Percentiles rank a stretch among this genome's conserved stretches.
Evolutionary conservation across 1,140 invertebrate species (phyloP).

Genomic region (Thrips palmi): DNA sequence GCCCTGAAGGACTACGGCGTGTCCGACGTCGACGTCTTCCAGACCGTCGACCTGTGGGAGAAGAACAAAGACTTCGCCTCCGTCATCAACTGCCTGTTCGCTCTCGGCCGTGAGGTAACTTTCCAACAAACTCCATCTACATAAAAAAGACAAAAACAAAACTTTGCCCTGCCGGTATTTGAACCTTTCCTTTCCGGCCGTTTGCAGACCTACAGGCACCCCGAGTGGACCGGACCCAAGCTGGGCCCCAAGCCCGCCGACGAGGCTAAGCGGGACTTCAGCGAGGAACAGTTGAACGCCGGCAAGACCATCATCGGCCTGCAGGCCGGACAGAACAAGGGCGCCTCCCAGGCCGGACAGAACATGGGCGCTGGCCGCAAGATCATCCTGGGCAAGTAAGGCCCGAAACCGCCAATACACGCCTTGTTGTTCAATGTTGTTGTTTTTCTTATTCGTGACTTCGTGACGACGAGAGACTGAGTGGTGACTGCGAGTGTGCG

Average conservation of each 20-base stretch:
- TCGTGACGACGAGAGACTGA: no score
- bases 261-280: conserved; percentile 75
- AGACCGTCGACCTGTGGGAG: conserved; percentile 85
- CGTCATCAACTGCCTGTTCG: conserved; percentile 73
- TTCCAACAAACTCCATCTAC: conserved; percentile 2
- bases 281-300: conserved; percentile 67
- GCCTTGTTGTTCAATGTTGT: no score
- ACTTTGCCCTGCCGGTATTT: no score
- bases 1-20: conserved; percentile 75
- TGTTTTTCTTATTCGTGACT: no score
- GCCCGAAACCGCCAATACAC: no score
- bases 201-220: conserved; percentile 61
- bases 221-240: conserved; percentile 70
- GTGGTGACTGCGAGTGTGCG: no score
- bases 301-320: conserved; percentile 74
- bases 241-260: conserved; percentile 71
- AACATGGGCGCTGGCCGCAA: conserved; percentile 77
- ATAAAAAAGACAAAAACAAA: conserved; percentile 7
- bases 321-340: conserved; percentile 82
- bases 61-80: conserved; percentile 81
- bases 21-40: conserved; percentile 76
- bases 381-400: conserved; percentile 63
- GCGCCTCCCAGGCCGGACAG: conserved; percentile 72
- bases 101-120: conserved; percentile 69
- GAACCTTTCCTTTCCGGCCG: no score